phyloP scores from a whole-genome alignment of 2,797 vertebrate genomes.

The Jordanella pulchra region DNA sequence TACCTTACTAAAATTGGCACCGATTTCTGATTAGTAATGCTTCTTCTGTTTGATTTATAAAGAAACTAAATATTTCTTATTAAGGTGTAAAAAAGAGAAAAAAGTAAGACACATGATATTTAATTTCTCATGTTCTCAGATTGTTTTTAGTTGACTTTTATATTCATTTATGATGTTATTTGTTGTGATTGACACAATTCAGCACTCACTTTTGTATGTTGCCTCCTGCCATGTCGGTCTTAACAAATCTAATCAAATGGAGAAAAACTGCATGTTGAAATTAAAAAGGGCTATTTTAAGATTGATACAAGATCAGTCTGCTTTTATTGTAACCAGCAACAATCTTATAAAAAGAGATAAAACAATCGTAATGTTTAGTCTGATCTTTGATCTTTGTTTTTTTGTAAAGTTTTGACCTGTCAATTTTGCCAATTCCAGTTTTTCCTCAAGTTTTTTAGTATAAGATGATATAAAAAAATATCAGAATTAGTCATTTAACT shows the following conservation, averaged over 20 bases:
- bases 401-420: not conserved
- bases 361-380: not conserved
- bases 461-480: not conserved
- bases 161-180: too few relatives aligned
- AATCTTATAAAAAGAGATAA: not conserved
- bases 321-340: not conserved
- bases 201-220: too few relatives aligned
- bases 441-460: not conserved
- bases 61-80: not conserved
- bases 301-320: not conserved
- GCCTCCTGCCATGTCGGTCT: too few relatives aligned
- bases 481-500: not conserved
- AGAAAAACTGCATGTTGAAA: not conserved
- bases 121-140: too few relatives aligned
- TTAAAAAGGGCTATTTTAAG: constrained; percentile 5
- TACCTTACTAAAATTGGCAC: not conserved
- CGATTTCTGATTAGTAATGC: not conserved
- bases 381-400: not conserved
- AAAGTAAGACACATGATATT: too few relatives aligned
- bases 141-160: too few relatives aligned
- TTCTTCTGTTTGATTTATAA: not conserved
- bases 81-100: not conserved
- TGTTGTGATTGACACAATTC: too few relatives aligned
- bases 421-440: not conserved
- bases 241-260: not conserved